Percentiles rank a stretch among this genome's conserved stretches.
These are phyloP conservation scores for Chymomyza caudatula DNA, from an alignment of 2,888 invertebrate species.

Conservation along the genomic window DNA sequence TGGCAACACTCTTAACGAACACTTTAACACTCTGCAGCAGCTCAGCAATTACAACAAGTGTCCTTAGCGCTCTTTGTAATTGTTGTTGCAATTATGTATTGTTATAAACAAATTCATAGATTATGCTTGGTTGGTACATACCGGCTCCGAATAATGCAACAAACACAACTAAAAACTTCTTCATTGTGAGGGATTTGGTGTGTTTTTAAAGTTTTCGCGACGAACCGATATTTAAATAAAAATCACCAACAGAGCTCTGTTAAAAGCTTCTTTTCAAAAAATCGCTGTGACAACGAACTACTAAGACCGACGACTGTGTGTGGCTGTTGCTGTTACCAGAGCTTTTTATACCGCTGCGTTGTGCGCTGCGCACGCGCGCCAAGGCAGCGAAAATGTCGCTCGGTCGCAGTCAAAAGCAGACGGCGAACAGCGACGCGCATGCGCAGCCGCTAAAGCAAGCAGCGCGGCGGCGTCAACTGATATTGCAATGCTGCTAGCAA, in stretches of 20 bases:
- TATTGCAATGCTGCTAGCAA: neutral
- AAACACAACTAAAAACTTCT: conserved; percentile 79
- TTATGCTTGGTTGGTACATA: conserved; percentile 79
- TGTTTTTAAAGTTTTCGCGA: conserved; percentile 35
- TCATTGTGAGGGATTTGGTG: conserved; percentile 73
- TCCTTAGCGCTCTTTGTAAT: neutral
- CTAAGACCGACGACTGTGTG: conserved; percentile 79
- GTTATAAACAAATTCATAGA: neutral
- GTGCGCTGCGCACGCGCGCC: conserved; percentile 77
- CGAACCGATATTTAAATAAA: conserved; percentile 28
- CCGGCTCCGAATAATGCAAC: conserved; percentile 84
- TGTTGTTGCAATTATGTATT: neutral
- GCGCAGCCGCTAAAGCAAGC: conserved; percentile 19
- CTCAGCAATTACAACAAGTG: neutral
- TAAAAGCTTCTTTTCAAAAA: neutral
- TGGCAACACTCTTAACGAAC: neutral
- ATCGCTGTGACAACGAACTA: conserved; percentile 71
- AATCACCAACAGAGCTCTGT: neutral
- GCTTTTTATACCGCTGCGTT: conserved; percentile 79
- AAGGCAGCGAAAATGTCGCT: conserved; percentile 50
- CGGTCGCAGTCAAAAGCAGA: conserved; percentile 7
- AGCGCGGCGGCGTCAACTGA: neutral
- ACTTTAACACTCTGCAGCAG: neutral
- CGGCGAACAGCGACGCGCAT: conserved; percentile 61
- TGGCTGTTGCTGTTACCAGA: conserved; percentile 78